phyloP scores from a whole-genome alignment of 1,140 invertebrate species.

The Drosophila nigrodunni region DNA sequence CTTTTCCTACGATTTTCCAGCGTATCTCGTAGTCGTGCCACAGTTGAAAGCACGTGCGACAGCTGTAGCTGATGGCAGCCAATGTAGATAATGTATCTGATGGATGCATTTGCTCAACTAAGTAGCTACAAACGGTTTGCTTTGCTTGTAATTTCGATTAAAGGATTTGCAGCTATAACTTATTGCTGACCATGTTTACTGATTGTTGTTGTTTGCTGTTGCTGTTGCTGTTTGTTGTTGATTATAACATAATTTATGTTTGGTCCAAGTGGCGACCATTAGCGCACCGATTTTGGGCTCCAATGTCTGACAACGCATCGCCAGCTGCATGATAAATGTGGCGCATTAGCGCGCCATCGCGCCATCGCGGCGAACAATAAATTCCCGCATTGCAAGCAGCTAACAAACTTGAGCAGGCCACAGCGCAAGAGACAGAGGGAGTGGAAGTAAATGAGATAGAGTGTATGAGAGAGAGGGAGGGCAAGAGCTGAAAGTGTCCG shows the following conservation, averaged over 20 bases:
- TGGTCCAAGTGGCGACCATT: conserved; percentile 76
- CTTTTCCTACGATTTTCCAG: not conserved
- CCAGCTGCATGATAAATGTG: conserved; percentile 71
- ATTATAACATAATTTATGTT: conserved; percentile 76
- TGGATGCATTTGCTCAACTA: conserved; percentile 45
- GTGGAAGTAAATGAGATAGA: not conserved
- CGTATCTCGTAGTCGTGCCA: not conserved
- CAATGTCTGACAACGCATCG: conserved; percentile 8
- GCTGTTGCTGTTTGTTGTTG: conserved; percentile 39
- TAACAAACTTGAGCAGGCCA: not conserved
- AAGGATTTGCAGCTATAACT: conserved; percentile 43
- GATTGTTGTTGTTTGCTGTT: conserved; percentile 9
- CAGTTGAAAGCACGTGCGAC: conserved; percentile 1
- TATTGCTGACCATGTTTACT: not conserved
- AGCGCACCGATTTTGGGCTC: conserved; percentile 47
- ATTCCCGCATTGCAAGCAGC: conserved; percentile 22
- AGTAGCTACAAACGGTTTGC: conserved; percentile 23
- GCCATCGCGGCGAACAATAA: conserved; percentile 59
- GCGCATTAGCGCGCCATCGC: conserved; percentile 70
- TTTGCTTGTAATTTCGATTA: conserved; percentile 58
- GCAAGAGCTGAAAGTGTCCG: conserved; percentile 4
- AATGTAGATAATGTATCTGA: conserved; percentile 29
- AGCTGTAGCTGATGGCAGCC: conserved; percentile 12
- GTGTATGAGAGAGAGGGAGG: not conserved
- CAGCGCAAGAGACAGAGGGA: not conserved